These are phyloP conservation scores for Colletes latitarsis DNA, from an alignment of 1,140 invertebrate genomes.

Conservation along the genomic window DNA sequence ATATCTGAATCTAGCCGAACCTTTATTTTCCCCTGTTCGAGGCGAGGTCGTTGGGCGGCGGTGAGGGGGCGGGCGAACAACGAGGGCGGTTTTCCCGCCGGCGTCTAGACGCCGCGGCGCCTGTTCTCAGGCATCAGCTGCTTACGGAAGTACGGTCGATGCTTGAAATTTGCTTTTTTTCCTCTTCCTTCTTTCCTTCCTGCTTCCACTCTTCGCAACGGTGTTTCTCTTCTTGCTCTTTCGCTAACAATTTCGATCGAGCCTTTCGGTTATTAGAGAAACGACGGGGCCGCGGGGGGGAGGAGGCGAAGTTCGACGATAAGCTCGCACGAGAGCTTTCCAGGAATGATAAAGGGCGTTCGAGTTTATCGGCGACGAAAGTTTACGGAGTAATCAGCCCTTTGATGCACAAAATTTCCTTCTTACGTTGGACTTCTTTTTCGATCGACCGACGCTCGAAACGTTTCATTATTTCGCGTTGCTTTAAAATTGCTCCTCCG, in stretches of 20 bases:
- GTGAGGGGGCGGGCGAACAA: conserved; percentile 19
- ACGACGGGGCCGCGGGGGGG: not conserved
- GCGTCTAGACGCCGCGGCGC: conserved; percentile 65
- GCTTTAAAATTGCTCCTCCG: too few relatives aligned
- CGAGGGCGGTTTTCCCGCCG: conserved; percentile 41
- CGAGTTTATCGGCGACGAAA: conserved; percentile 9
- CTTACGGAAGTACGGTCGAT: conserved; percentile 65
- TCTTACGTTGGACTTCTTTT: too few relatives aligned
- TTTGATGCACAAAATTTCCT: too few relatives aligned
- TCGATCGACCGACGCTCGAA: too few relatives aligned
- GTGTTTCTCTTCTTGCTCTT: conserved; percentile 1
- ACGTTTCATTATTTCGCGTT: too few relatives aligned
- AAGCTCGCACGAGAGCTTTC: conserved; percentile 12
- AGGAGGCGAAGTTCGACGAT: conserved; percentile 10
- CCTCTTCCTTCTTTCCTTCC: not conserved
- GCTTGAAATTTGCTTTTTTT: conserved; percentile 49
- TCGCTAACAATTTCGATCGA: conserved; percentile 46
- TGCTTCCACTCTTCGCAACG: not conserved
- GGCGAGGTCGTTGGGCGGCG: not conserved
- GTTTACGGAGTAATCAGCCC: conserved; percentile 5
- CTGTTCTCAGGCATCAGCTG: conserved; percentile 62
- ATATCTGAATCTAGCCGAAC: conserved; percentile 46
- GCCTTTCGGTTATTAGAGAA: conserved; percentile 38
- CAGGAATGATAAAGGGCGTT: conserved; percentile 24
- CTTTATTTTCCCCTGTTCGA: conserved; percentile 45